Evolutionary conservation across 2,113 vertebrate genomes (phyloP).

Genomic region (Strix aluco): DNA sequence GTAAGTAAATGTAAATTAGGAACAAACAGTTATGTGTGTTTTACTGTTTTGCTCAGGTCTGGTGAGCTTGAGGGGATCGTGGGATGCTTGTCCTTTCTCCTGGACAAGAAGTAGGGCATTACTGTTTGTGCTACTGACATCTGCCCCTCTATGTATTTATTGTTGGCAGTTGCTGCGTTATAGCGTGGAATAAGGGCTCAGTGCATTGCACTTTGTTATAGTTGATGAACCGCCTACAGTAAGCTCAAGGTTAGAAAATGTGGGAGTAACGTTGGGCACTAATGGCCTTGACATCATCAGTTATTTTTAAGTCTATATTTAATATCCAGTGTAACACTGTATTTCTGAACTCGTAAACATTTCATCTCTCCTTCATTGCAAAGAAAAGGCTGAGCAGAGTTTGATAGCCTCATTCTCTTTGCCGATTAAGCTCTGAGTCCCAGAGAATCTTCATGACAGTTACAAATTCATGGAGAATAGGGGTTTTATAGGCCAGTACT

Average conservation of each 20-base stretch:
- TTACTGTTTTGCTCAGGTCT: not conserved
- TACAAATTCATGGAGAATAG: not conserved
- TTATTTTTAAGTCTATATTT: not conserved
- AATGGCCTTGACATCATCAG: not conserved
- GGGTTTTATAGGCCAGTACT: not conserved
- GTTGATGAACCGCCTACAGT: not conserved
- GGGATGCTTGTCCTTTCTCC: not conserved
- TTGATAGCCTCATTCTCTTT: not conserved
- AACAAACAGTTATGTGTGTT: rapidly evolving
- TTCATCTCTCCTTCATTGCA: not conserved
- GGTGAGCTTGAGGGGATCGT: rapidly evolving
- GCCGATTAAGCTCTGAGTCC: not conserved
- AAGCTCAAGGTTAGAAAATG: not conserved
- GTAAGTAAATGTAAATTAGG: slow-evolving; percentile 75
- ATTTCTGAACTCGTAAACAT: not conserved
- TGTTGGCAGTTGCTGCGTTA: not conserved
- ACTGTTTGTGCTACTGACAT: not conserved
- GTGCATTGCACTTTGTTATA: not conserved
- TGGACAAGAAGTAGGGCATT: not conserved
- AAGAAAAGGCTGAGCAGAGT: not conserved
- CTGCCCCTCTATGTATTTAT: not conserved
- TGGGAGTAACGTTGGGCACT: not conserved
- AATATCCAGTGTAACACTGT: not conserved
- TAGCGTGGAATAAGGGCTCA: not conserved
- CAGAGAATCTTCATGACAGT: not conserved